Conservation (phyloP, 2,797 vertebrate species). For the Chelidonichthys spinosus region DNA sequence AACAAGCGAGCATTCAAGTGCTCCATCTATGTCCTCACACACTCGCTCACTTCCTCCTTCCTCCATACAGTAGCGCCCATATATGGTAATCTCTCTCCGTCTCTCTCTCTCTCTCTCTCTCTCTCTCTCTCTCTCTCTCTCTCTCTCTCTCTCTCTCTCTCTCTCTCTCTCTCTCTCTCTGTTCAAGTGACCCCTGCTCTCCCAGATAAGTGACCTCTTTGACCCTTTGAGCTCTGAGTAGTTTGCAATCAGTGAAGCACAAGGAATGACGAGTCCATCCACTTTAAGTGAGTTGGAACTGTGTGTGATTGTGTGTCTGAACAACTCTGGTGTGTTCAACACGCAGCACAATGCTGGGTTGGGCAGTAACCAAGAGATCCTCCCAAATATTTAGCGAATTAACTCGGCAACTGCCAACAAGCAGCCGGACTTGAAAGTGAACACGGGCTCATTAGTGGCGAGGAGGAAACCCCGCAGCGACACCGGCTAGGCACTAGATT, state of each 20-base stretch:
- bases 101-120: conserved; percentile 26
- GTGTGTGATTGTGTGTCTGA: conserved; percentile 12
- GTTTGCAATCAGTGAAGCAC: conserved; percentile 15
- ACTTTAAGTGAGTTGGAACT: neutral
- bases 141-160: conserved; percentile 21
- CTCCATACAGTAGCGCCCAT: conserved; percentile 49
- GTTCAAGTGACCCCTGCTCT: conserved; percentile 30
- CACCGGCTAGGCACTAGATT: neutral
- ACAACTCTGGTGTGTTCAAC: conserved; percentile 17
- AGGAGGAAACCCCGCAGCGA: neutral
- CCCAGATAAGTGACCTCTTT: conserved; percentile 38
- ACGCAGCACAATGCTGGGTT: conserved; percentile 30
- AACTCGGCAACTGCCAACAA: neutral
- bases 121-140: conserved; percentile 11
- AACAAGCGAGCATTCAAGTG: conserved; percentile 23
- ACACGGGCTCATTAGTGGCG: neutral
- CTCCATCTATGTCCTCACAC: conserved; percentile 43
- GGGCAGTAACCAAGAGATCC: conserved; percentile 26
- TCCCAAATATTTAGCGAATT: conserved; percentile 40
- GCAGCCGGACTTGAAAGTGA: conserved; percentile 14
- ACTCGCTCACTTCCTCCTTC: conserved; percentile 58
- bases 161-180: neutral
- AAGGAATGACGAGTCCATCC: neutral
- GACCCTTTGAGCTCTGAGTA: conserved; percentile 1
- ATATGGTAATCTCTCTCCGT: conserved; percentile 68